These are phyloP conservation scores for Pseudococcus jackbeardsleyi DNA, from an alignment of 2,888 invertebrate species.

Conservation along the genomic window DNA sequence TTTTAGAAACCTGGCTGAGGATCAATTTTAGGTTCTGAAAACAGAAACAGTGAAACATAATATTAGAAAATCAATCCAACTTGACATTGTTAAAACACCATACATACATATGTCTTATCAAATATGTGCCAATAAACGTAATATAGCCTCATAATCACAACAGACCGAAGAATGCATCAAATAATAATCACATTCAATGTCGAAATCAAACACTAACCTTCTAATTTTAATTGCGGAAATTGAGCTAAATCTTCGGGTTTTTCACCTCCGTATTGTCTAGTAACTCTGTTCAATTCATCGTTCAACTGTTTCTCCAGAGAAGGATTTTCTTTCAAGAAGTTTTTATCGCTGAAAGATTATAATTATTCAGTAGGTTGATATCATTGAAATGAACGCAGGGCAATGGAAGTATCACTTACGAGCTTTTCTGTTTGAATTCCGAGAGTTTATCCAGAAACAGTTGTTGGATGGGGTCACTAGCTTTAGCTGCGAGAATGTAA, in stretches of 20 bases:
- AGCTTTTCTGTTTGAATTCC: constrained; percentile 78
- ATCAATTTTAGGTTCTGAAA: constrained; percentile 52
- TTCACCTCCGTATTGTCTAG: constrained; percentile 82
- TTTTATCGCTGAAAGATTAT: constrained; percentile 68
- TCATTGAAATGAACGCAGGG: not conserved
- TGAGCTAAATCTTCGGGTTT: constrained; percentile 86
- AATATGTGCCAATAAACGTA: too few species aligned
- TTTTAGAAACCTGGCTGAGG: constrained; percentile 52
- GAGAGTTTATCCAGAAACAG: constrained; percentile 92
- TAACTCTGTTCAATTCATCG: constrained; percentile 84
- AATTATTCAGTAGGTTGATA: not conserved
- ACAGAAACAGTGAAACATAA: not conserved
- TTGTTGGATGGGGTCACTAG: constrained; percentile 91
- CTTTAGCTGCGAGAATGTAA: constrained; percentile 79
- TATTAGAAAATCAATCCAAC: not conserved
- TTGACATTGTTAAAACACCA: too few species aligned
- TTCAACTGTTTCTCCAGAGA: constrained; percentile 81
- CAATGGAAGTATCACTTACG: not conserved
- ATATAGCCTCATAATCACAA: too few species aligned
- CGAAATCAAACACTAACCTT: constrained; percentile 72
- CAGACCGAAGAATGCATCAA: not conserved
- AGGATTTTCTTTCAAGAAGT: constrained; percentile 85
- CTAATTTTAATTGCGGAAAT: constrained; percentile 89
- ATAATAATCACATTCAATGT: not conserved
- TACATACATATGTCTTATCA: too few species aligned